Evolutionary conservation across 2,797 vertebrate genomes (phyloP).

Genomic region (Platyrinchus mystaceus): DNA sequence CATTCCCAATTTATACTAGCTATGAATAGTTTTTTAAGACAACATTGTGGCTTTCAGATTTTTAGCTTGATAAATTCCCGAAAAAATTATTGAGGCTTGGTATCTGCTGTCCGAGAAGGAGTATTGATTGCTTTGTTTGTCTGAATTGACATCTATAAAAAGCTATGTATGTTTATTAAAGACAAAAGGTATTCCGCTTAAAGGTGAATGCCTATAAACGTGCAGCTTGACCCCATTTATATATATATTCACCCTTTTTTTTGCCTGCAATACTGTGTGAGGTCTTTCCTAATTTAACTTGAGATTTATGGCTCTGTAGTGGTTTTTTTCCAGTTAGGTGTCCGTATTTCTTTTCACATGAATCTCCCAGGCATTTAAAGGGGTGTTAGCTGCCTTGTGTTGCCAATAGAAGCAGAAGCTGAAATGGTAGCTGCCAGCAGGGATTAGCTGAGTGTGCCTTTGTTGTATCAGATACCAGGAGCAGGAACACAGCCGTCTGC

Average conservation of each 20-base stretch:
- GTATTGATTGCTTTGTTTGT: not conserved
- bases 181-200: not conserved
- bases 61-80: not conserved
- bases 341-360: constrained; percentile 23
- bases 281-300: constrained; percentile 21
- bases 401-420: not conserved
- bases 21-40: not conserved
- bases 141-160: not conserved
- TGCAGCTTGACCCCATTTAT: not conserved
- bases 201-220: not conserved
- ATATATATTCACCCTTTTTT: not conserved
- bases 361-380: constrained; percentile 4
- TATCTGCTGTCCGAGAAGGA: not conserved
- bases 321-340: constrained; percentile 34
- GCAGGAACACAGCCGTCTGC: not conserved
- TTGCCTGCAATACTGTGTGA: not conserved
- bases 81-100: not conserved
- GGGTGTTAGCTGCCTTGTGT: not conserved
- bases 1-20: not conserved
- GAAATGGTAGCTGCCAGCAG: not conserved
- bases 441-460: not conserved
- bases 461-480: not conserved
- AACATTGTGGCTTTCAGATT: not conserved
- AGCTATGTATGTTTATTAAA: not conserved
- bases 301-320: not conserved